Conservation (phyloP, 2,888 invertebrate genomes). For the Heterodera filipjevi region DNA sequence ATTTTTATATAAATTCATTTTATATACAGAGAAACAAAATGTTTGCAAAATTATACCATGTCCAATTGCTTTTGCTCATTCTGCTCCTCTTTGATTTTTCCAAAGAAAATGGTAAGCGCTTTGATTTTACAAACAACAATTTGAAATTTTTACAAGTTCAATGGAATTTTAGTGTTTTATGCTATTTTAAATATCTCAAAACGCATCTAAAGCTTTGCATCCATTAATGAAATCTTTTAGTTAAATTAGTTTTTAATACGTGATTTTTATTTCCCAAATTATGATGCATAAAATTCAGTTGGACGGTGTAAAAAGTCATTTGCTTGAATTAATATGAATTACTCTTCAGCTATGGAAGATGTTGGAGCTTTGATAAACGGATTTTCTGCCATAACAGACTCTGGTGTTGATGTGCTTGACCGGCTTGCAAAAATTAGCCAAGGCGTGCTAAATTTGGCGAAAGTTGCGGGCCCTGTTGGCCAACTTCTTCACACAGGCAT, state of each 20-base stretch:
- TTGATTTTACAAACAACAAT: not conserved
- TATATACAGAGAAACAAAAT: too few relatives aligned
- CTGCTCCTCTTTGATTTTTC: not conserved
- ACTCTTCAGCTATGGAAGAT: not conserved
- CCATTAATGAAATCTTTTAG: too few relatives aligned
- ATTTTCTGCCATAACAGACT: not conserved
- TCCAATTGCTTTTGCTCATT: not conserved
- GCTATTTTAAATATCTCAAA: too few relatives aligned
- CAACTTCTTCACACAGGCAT: not conserved
- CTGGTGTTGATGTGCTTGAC: not conserved
- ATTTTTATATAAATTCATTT: too few relatives aligned
- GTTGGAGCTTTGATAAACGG: not conserved
- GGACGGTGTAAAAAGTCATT: too few relatives aligned
- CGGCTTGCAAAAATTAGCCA: not conserved
- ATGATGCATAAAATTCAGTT: too few relatives aligned
- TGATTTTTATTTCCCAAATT: too few relatives aligned
- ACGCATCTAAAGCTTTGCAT: too few relatives aligned
- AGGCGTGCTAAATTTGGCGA: not conserved
- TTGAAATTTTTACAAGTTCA: not conserved
- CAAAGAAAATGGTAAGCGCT: not conserved
- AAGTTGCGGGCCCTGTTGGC: not conserved
- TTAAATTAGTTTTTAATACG: too few relatives aligned
- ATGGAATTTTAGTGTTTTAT: not conserved
- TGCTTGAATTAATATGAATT: too few relatives aligned
- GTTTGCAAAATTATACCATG: too few relatives aligned